Percentiles rank a stretch among this genome's conserved stretches.
phyloP scores from a whole-genome alignment of 2,113 vertebrate species.

The Oplegnathus fasciatus region DNA sequence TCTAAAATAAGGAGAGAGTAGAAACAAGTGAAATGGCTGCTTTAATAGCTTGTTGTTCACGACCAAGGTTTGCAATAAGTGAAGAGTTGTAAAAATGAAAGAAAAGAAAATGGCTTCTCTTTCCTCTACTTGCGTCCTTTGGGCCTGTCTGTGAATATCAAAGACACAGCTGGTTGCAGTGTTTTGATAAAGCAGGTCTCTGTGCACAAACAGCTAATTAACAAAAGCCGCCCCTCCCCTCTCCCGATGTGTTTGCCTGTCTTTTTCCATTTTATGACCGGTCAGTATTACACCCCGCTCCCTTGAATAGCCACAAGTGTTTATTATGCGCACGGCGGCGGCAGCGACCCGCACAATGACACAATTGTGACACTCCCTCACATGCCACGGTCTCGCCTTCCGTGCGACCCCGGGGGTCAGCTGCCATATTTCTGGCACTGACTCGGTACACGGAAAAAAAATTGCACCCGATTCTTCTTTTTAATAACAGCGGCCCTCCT shows the following conservation, averaged over 20 bases:
- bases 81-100: slow-evolving; percentile 60
- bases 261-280: slow-evolving; percentile 85
- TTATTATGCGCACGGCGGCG: slow-evolving; percentile 78
- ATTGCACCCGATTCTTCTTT: slow-evolving; percentile 20
- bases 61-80: slow-evolving; percentile 70
- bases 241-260: slow-evolving; percentile 78
- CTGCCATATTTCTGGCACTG: slow-evolving; percentile 76
- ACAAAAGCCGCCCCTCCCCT: slow-evolving; percentile 84
- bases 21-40: slow-evolving; percentile 55
- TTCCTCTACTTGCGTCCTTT: slow-evolving; percentile 65
- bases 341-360: slow-evolving; percentile 75
- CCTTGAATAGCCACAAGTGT: slow-evolving; percentile 78
- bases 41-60: slow-evolving; percentile 70
- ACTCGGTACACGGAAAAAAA: slow-evolving; percentile 66
- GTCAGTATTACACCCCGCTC: slow-evolving; percentile 68
- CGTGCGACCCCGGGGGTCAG: slow-evolving; percentile 71
- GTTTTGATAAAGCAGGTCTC: slow-evolving; percentile 90
- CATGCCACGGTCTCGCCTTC: slow-evolving; percentile 65
- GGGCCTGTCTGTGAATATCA: slow-evolving; percentile 88
- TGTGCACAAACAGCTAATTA: slow-evolving; percentile 93
- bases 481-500: slow-evolving; percentile 42
- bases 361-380: slow-evolving; percentile 77
- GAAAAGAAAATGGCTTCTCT: slow-evolving; percentile 73
- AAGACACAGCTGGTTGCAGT: slow-evolving; percentile 93
- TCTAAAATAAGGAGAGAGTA: slow-evolving; percentile 5